Evolutionary conservation across 2,888 invertebrate species (phyloP).

Genomic region (Sialis fuliginosa): DNA sequence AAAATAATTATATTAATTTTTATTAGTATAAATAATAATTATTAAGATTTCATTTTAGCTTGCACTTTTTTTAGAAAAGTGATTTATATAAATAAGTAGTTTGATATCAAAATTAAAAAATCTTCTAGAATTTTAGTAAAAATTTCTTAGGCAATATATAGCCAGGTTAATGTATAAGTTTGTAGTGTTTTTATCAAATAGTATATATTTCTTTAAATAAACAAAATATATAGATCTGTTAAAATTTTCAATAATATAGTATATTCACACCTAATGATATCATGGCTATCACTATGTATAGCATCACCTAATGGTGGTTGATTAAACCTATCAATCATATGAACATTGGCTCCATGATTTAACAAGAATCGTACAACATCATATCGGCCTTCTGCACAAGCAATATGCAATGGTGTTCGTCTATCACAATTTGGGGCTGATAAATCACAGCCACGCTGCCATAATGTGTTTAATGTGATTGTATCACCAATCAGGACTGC

Average conservation of each 20-base stretch:
- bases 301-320: slow-evolving; percentile 57
- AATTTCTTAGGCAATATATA: no score
- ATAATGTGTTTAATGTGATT: slow-evolving; percentile 23
- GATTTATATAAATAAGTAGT: no score
- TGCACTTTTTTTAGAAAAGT: no score
- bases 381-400: slow-evolving; percentile 50
- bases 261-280: slow-evolving; percentile 29
- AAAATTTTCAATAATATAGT: no score
- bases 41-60: no score
- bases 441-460: slow-evolving; percentile 46
- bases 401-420: slow-evolving; percentile 65
- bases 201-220: no score
- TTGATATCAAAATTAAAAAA: no score
- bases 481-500: slow-evolving; percentile 37
- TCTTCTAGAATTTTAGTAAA: no score
- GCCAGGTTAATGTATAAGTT: no score
- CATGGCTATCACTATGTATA: slow-evolving; percentile 39
- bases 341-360: slow-evolving; percentile 65
- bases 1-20: not conserved
- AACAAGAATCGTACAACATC: slow-evolving; percentile 54
- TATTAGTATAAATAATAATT: no score
- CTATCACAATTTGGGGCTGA: slow-evolving; percentile 55
- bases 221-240: no score
- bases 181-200: no score
- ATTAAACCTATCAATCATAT: slow-evolving; percentile 44